Evolutionary conservation across 2,888 invertebrate species (phyloP).

Genomic region (Glyphotaelius pellucidus): DNA sequence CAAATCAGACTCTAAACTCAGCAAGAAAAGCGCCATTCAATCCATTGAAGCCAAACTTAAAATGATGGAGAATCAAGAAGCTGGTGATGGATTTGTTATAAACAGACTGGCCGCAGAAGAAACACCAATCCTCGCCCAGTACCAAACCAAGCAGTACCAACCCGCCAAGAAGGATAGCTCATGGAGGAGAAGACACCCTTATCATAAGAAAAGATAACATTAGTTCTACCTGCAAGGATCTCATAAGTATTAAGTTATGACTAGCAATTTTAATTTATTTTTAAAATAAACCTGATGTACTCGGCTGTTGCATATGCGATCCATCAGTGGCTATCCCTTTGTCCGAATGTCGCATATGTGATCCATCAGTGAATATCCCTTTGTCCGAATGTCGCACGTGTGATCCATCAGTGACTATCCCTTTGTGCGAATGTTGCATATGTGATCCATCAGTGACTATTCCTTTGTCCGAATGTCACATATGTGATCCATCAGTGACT

Average conservation of each 20-base stretch:
- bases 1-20: conserved; percentile 79
- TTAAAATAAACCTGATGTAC: neutral
- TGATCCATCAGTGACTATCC: too few relatives aligned
- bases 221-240: conserved; percentile 6
- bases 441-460: too few relatives aligned
- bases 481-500: too few relatives aligned
- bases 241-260: conserved; percentile 38
- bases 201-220: conserved; percentile 74
- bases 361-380: too few relatives aligned
- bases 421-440: too few relatives aligned
- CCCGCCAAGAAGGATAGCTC: conserved; percentile 71
- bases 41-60: conserved; percentile 93
- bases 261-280: conserved; percentile 24
- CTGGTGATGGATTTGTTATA: conserved; percentile 85
- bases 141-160: conserved; percentile 78
- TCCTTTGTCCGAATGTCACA: too few relatives aligned
- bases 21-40: conserved; percentile 88
- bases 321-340: too few relatives aligned
- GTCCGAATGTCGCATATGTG: too few relatives aligned
- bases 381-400: too few relatives aligned
- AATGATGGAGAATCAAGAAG: conserved; percentile 84
- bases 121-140: conserved; percentile 83
- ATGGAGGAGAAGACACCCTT: conserved; percentile 74
- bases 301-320: too few relatives aligned
- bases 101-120: conserved; percentile 83